Evolutionary conservation across 2,888 invertebrate species (phyloP), one percentile per base, ranked within the genome.

Genomic region (Cantharis rustica): DNA sequence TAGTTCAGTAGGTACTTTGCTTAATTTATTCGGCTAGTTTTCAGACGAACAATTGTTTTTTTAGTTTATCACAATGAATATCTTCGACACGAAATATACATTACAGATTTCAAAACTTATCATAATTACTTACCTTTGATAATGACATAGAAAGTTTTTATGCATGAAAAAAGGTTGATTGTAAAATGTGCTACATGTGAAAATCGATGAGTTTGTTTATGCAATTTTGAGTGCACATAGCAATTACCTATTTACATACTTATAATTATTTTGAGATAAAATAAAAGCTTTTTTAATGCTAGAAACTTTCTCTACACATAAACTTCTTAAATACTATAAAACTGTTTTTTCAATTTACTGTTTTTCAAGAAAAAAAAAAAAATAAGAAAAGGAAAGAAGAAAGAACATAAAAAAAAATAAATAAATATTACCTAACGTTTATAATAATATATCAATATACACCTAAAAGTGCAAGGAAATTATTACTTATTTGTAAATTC

Each of bases 91-190:
- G 70, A 47, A 70, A 20, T 70, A 16, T 20, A 11, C 61, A 70
- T 70, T 70, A 70, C 61, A 9, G n/a, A 70, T 70, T 23, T 20
- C 61, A 61, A 70, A 69, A 70, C 26, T 10, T 70, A 10, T 7
- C 17, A 61, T 70, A 20, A 70, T 61, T 61, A 10, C 17, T 13
- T 70, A 61, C 23, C 61, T 61, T 70, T 70, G 70, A 23, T 61
- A 70, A 20, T 70, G 70, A 20, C 70, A 70, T 70, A 70, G 70
- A 70, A 70, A 70, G 70, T 70, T 70, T 70, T 17, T 10, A 47
- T n/a, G 9, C 7, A n/a, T 9, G n/a, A n/a, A 31, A 47, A n/a
- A 47, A n/a, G 47, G 47, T 47, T 47, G 7, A 47, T 47, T n/a
- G n/a, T 27, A 47, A 47, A 47, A 47, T 47, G n/a, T n/a, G 47